Evolutionary conservation across 2,113 vertebrate genomes (phyloP), one percentile per base, ranked within the genome.

Genomic region (Leptocoma aspasia): DNA sequence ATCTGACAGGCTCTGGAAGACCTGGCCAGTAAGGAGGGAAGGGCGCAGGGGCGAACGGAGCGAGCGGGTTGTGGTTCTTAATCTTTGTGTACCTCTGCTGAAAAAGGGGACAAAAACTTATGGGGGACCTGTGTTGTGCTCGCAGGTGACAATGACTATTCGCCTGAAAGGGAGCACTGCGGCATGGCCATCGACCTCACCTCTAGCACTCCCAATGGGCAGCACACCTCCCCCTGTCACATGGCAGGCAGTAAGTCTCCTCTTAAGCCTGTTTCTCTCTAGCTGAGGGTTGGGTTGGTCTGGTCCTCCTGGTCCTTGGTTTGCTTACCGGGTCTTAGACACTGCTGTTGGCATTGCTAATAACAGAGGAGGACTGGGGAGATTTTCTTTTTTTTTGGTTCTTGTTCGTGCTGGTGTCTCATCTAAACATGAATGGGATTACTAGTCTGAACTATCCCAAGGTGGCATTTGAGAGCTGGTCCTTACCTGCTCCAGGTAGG

Each of bases 131-230:
- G 71, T 97, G 97, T 96, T 98, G 86, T 97, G 96, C 88, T 93
- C 91, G 90, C 98, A 99, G 99, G 99, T 99, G 99, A 99, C 98
- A 99, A 99, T 98, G 98, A 99, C 97, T 98, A 99, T 98, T 99
- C 99, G 95, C 99, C 99, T 69, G 98, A 98, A 97, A 99, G 99
- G 97, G 99, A 99, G 94, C 98, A 99, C 97, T 98, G 98, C 89
- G 97, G 94, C 97, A 99, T 99, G 98, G 98, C 98, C 96, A 98
- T 98, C 93, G 99, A 99, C 98, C 98, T 99, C 98, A 99, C 99
- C 94, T 98, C 98, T 97, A 98, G 98, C 98, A 98, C 99, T 97
- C 98, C 98, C 97, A 99, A 99, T 96, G 99, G 99, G 98, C 99
- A 99, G 96, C 98, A 98, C 96, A 97, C 96, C 96, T 98, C 98